These are phyloP conservation scores for Phylloscopus trochiloides DNA, from an alignment of 2,113 vertebrate genomes.

Conservation along the genomic window DNA sequence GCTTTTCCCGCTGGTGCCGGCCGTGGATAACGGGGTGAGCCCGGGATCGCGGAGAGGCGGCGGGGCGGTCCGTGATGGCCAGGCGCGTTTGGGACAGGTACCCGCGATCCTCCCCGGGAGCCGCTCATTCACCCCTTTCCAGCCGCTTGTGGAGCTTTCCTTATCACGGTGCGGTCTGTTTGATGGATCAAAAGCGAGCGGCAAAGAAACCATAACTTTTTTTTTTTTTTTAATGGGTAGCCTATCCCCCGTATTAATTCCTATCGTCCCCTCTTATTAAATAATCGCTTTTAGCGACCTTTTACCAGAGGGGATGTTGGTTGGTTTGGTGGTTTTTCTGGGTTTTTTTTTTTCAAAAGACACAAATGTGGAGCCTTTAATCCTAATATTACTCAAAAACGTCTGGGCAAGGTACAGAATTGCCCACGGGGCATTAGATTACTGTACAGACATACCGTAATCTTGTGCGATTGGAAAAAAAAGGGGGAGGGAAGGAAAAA, in stretches of 20 bases:
- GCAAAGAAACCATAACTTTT: fast-evolving
- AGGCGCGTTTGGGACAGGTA: not conserved
- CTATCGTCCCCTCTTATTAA: not conserved
- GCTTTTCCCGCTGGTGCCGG: not conserved
- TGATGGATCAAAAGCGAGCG: not conserved
- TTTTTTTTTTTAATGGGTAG: not conserved
- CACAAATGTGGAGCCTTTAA: not conserved
- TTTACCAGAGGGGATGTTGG: not conserved
- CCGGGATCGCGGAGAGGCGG: not conserved
- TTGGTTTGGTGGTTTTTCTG: not conserved
- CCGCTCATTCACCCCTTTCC: not conserved
- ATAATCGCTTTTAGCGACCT: not conserved
- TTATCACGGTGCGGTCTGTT: not conserved
- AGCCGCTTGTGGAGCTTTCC: not conserved
- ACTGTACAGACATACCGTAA: constrained; percentile 7
- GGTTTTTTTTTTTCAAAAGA: not conserved
- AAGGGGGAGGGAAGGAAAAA: not conserved
- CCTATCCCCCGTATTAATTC: not conserved
- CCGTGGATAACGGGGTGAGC: not conserved
- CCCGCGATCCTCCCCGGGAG: not conserved
- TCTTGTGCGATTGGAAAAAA: constrained; percentile 6
- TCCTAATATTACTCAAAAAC: not conserved
- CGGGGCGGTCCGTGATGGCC: not conserved
- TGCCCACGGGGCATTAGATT: constrained; percentile 1
- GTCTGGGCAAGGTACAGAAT: not conserved